These are phyloP conservation scores for Euphonia xanthogaster DNA, from an alignment of 2,797 vertebrate genomes.

Conservation along the genomic window DNA sequence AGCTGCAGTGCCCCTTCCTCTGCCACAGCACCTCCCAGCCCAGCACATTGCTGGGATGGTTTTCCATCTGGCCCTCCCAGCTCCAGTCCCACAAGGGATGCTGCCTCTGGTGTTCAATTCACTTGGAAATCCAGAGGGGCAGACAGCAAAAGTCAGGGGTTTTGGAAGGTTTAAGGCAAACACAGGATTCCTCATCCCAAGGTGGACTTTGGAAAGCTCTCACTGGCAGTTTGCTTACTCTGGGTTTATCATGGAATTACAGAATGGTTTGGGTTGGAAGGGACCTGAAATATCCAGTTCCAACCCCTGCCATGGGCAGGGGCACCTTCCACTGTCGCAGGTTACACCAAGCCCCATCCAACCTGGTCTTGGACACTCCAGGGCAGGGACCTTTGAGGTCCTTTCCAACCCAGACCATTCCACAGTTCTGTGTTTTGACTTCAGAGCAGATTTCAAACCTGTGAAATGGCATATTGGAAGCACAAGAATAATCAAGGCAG, in stretches of 20 bases:
- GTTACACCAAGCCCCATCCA: fast-evolving
- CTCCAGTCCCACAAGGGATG: not conserved
- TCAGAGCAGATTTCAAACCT: not conserved
- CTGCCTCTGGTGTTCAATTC: not conserved
- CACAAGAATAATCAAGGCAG: fast-evolving
- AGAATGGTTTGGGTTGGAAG: not conserved
- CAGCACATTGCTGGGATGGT: not conserved
- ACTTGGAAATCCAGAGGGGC: not conserved
- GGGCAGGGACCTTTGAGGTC: not conserved
- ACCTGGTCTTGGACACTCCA: not conserved
- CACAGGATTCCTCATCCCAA: not conserved
- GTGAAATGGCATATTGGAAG: not conserved
- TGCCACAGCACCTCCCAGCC: not conserved
- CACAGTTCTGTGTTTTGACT: not conserved
- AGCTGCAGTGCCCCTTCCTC: not conserved
- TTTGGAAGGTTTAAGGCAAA: not conserved
- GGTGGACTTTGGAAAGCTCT: not conserved
- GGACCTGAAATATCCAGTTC: not conserved
- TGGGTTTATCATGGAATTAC: not conserved
- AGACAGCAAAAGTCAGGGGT: not conserved
- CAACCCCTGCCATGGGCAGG: not conserved
- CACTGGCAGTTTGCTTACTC: not conserved
- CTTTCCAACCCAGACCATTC: not conserved
- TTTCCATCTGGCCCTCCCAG: not conserved
- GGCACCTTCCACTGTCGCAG: not conserved